Conservation (phyloP, 2,888 invertebrate species). For the Orthosia gracilis region DNA sequence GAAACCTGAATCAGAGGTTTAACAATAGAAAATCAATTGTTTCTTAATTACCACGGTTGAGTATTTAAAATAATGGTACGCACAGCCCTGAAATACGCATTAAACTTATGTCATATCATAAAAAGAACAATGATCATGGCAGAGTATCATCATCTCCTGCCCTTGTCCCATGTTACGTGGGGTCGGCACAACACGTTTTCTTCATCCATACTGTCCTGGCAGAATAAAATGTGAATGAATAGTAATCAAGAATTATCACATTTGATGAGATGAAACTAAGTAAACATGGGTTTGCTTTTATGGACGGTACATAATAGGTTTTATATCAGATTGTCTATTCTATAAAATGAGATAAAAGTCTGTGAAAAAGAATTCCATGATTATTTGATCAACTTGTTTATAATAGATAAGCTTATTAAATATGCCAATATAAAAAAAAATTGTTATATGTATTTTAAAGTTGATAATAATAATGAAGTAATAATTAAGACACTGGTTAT, state of each 20-base stretch:
- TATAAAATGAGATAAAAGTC: neutral
- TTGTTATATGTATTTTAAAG: too few species aligned
- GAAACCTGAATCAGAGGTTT: too few species aligned
- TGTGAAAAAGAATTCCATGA: neutral
- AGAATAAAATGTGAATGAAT: neutral
- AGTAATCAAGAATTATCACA: neutral
- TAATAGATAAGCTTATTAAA: too few species aligned
- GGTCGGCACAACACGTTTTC: too few species aligned
- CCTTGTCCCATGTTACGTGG: too few species aligned
- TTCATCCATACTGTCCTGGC: too few species aligned
- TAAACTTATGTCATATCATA: constrained; percentile 2
- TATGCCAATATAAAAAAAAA: too few species aligned
- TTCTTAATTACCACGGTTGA: too few species aligned
- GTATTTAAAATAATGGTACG: neutral
- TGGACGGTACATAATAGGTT: neutral
- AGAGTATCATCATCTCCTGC: too few species aligned
- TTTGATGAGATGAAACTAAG: neutral
- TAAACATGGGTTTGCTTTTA: constrained; percentile 3
- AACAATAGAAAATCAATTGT: too few species aligned
- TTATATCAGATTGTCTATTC: neutral
- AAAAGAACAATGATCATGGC: too few species aligned
- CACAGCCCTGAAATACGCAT: neutral
- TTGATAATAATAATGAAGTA: neutral
- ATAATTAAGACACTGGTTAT: neutral
- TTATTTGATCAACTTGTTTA: neutral